Evolutionary conservation across 2,888 invertebrate genomes (phyloP).

Genomic region (Philereme transversata): DNA sequence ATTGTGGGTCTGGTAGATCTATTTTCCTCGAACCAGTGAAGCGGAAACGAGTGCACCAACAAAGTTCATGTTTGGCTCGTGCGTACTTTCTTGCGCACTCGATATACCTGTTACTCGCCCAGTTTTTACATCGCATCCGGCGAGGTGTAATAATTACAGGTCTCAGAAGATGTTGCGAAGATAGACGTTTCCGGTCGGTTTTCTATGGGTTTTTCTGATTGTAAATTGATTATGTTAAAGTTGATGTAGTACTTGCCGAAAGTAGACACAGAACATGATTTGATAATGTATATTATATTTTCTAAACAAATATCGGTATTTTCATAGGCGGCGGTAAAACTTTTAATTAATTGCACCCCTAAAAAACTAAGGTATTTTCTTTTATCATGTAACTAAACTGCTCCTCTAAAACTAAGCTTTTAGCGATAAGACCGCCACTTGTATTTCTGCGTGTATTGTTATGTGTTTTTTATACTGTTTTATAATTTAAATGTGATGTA

Average conservation of each 20-base stretch:
- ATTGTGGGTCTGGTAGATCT: conserved; percentile 34
- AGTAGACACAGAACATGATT: too few relatives aligned
- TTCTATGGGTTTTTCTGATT: conserved; percentile 38
- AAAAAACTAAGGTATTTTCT: too few relatives aligned
- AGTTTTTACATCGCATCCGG: conserved; percentile 70
- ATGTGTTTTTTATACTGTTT: too few relatives aligned
- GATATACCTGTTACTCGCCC: conserved; percentile 33
- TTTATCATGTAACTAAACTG: too few relatives aligned
- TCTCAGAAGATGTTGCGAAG: conserved; percentile 48
- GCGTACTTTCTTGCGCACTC: conserved; percentile 20
- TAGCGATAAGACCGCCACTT: too few relatives aligned
- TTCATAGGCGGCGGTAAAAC: too few relatives aligned
- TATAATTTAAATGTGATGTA: too few relatives aligned
- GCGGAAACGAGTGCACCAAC: conserved; percentile 30
- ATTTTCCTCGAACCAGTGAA: conserved; percentile 33
- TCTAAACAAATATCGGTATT: too few relatives aligned
- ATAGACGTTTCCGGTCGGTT: conserved; percentile 62
- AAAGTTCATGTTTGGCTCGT: conserved; percentile 33
- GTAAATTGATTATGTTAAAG: conserved; percentile 24
- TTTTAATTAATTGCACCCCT: too few relatives aligned
- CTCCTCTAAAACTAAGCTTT: too few relatives aligned
- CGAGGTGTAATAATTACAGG: conserved; percentile 62
- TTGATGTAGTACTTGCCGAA: not conserved
- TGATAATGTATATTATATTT: too few relatives aligned
- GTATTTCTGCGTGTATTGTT: too few relatives aligned